These are phyloP conservation scores for Oxycera nigricornis DNA, from an alignment of 2,888 invertebrate species.

Conservation along the genomic window DNA sequence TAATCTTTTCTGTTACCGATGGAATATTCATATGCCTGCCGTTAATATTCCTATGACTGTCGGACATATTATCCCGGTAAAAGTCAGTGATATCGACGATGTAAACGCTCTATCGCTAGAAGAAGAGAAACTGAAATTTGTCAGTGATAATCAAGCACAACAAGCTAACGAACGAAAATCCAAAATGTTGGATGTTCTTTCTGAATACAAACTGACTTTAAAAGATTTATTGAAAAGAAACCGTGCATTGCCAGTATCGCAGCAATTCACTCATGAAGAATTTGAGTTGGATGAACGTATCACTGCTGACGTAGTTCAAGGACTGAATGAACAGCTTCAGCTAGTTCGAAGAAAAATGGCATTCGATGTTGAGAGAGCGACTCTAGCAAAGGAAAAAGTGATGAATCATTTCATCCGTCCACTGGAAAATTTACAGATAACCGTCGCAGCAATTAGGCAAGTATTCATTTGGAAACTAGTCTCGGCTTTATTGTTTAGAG, in stretches of 20 bases:
- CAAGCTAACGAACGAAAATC: constrained; percentile 71
- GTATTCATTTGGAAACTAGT: not conserved
- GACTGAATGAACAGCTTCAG: constrained; percentile 68
- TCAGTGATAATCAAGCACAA: constrained; percentile 69
- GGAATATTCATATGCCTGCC: constrained; percentile 58
- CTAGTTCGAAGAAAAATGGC: constrained; percentile 71
- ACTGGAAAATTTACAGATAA: constrained; percentile 71
- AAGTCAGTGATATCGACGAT: constrained; percentile 54
- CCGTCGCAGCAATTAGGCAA: constrained; percentile 67
- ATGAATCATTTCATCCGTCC: constrained; percentile 71
- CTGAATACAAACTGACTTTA: constrained; percentile 67
- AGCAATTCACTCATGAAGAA: constrained; percentile 67
- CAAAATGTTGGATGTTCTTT: constrained; percentile 65
- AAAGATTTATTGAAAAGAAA: constrained; percentile 66
- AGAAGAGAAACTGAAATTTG: constrained; percentile 72
- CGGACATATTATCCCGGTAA: constrained; percentile 43
- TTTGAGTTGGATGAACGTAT: constrained; percentile 75
- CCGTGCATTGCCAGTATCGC: constrained; percentile 66
- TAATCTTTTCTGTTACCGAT: constrained; percentile 75
- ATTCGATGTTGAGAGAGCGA: constrained; percentile 74
- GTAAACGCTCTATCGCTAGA: constrained; percentile 63
- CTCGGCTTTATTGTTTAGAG: not conserved
- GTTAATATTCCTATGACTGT: not conserved
- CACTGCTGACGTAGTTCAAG: constrained; percentile 67
- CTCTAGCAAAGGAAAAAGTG: constrained; percentile 69